Base-by-base conservation (phyloP, 2,888 invertebrate genomes). In the Urechis unicinctus region DNA sequence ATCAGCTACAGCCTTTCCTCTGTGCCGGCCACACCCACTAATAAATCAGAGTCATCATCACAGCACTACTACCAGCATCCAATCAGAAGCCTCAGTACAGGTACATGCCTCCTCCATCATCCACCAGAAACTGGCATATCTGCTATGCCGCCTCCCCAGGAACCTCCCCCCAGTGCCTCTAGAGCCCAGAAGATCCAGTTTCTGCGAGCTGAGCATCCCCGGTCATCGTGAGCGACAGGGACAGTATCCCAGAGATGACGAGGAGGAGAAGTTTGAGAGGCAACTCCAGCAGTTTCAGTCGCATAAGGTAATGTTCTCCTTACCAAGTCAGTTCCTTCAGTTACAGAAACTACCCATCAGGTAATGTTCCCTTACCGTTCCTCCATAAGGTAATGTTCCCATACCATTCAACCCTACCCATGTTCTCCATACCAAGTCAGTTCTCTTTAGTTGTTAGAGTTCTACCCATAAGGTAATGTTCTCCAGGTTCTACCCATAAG, bases 161-260 rank as follows among this genome's bases (percentile, higher is more conserved):
- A n/a, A n/a, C n/a, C n/a, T n/a, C n/a, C n/a, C n/a, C n/a, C n/a
- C n/a, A n/a, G n/a, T n/a, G n/a, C 51, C 59, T 13, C 56, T 4
- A 24, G 56, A 22, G 52, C 75, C 6, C 81, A 82, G 60, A 71
- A 80, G 55, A 81, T 82, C 57, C 81, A 81, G 63, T 80, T 81
- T 60, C 67, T 83, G 55, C 67, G 82, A 31, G 74, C 78, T 1
- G 78, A 82, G 61, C 83, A 84, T 63, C 84, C 84, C 66, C 80
- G 82, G 43, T 44, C 82, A 85, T 69, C 79, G 79, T 22, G 82
- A 83, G 66, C 73, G 84, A 49, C 82, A 83, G 54, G 82, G 83
- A 1, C 82, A 82, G 55, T 85, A 84, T 68, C 83, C 83, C 1
- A 72, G 79, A 2, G 83, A 84, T 44, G 83, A 83, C 45, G 70